Conservation (phyloP, 2,797 vertebrate species). For the Anabas testudineus region DNA sequence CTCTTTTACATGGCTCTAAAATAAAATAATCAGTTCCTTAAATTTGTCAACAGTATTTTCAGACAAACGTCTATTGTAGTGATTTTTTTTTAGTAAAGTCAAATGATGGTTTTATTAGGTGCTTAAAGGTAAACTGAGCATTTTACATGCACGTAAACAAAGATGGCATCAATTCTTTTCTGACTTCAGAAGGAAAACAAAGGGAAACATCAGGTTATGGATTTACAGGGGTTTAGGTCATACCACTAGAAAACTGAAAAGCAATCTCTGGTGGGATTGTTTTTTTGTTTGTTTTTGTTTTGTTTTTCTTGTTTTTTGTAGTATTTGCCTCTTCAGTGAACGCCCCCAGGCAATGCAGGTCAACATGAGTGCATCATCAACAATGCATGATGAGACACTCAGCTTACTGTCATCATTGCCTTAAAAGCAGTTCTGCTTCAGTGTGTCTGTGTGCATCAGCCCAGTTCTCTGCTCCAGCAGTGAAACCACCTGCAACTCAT, state of each 20-base stretch:
- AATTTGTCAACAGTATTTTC: no score
- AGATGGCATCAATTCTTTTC: background rate
- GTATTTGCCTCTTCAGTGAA: slow-evolving; percentile 40
- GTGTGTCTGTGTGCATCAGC: background rate
- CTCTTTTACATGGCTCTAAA: no score
- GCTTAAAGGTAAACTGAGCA: background rate
- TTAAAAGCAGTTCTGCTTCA: no score
- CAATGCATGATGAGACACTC: slow-evolving; percentile 21
- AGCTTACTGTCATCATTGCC: no score
- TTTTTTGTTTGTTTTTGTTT: no score
- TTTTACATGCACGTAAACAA: slow-evolving; percentile 10
- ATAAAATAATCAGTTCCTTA: no score
- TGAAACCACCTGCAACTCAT: slow-evolving; percentile 69
- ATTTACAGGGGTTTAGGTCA: slow-evolving; percentile 25
- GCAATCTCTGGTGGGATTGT: slow-evolving; percentile 34
- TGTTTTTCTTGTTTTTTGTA: no score
- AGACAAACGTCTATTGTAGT: no score
- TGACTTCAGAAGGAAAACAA: background rate
- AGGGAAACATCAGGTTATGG: background rate
- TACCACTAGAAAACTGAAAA: slow-evolving; percentile 36
- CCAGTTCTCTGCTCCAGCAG: slow-evolving; percentile 4
- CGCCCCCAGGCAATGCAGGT: slow-evolving; percentile 17
- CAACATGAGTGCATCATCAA: slow-evolving; percentile 41
- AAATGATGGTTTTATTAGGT: no score
- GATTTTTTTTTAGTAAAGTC: no score